Base-by-base conservation (phyloP, 2,888 invertebrate species). In the Monochamus alternatus region DNA sequence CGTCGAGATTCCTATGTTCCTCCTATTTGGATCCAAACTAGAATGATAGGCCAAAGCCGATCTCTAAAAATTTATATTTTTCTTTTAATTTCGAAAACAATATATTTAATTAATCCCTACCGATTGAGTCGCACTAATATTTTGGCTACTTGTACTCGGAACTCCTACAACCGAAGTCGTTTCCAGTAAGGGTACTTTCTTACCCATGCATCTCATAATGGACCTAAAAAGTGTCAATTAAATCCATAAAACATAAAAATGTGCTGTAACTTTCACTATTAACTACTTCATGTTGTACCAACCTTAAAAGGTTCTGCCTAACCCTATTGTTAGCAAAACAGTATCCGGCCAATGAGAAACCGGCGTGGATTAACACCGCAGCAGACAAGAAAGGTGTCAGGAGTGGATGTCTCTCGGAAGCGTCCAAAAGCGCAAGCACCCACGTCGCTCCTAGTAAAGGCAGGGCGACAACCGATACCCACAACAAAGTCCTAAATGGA, bases 1-100 rank as follows among this genome's bases (percentile, higher is more conserved):
- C 0, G 97, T 97, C 10, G 98, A 97, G 82, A 98, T 97, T 47
- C 98, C 98, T 78, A 97, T 94, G 87, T 96, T 95, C 65, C 96
- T 90, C 81, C 94, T 89, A 55, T 91, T 90, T 38, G 93, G 92
- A 78, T 93, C 92, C 81, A 92, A 86, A 65, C 92, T 92, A 55
- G 93, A 92, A 85, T 95, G 94, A 86, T 96, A 96, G 1, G 96
- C 95, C 79, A 96, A 89, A 0, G 96, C 95, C 3, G 96, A 96
- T 81, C 96, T 93, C 93, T 92, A 86, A 32, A 55, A 14, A 5
- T 55, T 5, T 22, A n/a, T 31, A 22, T 22, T 22, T 22, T 22
- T 22, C 22, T 22, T 22, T 22, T 22, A 59, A 71, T 72, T 52
- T 43, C 60, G 51, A 69, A 44, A 73, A 69, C 47, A 30, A 30